phyloP scores from a whole-genome alignment of 2,113 vertebrate species.

The Ceuthmochares aereus region DNA sequence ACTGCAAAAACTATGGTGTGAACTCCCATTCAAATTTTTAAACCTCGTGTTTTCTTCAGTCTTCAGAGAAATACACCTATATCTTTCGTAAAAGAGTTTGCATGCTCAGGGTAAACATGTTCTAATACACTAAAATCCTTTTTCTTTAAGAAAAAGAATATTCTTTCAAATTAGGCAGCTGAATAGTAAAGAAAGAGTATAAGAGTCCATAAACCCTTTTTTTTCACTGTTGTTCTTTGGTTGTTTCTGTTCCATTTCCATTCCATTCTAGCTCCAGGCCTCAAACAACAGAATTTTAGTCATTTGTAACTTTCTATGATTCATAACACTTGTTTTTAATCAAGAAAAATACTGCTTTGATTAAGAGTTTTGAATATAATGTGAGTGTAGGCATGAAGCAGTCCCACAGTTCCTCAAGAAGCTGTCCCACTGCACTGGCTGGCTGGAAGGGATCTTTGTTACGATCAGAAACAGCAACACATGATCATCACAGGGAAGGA shows the following conservation, averaged over 20 bases:
- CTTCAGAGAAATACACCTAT: constrained; percentile 55
- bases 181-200: constrained; percentile 52
- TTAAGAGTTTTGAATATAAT: background rate
- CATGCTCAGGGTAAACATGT: constrained; percentile 39
- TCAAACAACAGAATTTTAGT: constrained; percentile 37
- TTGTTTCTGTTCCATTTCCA: background rate
- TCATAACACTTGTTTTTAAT: constrained; percentile 75
- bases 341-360: constrained; percentile 49
- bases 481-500: background rate
- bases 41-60: constrained; percentile 44
- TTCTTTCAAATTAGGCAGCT: background rate
- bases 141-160: background rate
- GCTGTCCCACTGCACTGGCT: background rate
- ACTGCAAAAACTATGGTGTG: constrained; percentile 11
- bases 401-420: background rate
- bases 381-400: background rate
- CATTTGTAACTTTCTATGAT: constrained; percentile 36
- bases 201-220: constrained; percentile 14
- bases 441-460: background rate
- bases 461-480: background rate
- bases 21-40: constrained; percentile 52
- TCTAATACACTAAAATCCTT: constrained; percentile 47
- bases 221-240: constrained; percentile 27
- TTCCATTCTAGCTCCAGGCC: constrained; percentile 33
- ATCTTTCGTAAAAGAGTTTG: constrained; percentile 39